A percentile compares a stretch with the other conserved stretches of the same genome.
Evolutionary conservation across 2,113 vertebrate species (phyloP).

Genomic region (Nyctereutes procyonoides): DNA sequence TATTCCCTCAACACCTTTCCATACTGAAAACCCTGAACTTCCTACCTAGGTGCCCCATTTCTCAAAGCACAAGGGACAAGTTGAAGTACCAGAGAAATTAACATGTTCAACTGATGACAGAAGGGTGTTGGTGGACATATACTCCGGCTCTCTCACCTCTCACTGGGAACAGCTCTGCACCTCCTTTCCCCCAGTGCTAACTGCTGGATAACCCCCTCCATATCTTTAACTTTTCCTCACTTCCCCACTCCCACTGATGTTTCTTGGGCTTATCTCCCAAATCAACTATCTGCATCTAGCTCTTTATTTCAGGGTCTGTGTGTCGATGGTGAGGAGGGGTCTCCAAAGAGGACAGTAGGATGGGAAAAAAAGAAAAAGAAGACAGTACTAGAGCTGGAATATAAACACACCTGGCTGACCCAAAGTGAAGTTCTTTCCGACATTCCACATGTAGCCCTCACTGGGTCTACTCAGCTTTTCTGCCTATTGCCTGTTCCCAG

Average conservation of each 20-base stretch:
- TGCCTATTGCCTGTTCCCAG: neutral
- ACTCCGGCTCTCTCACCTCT: fast-evolving
- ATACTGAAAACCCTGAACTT: neutral
- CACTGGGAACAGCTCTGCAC: neutral
- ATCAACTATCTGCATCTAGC: neutral
- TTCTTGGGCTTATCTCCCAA: neutral
- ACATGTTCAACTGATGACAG: neutral
- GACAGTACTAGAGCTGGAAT: neutral
- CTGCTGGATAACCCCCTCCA: neutral
- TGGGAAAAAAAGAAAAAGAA: neutral
- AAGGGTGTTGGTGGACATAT: no score
- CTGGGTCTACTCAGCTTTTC: fast-evolving
- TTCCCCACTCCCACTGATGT: neutral
- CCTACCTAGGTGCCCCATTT: neutral
- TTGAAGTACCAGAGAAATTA: neutral
- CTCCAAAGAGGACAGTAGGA: neutral
- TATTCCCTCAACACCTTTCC: neutral
- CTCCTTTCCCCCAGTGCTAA: neutral
- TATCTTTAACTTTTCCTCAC: neutral
- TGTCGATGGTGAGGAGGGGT: neutral
- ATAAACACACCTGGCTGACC: neutral
- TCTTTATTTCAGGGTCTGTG: neutral
- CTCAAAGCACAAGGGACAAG: neutral
- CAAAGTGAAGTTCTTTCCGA: neutral
- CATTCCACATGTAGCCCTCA: fast-evolving